A percentile compares a stretch with the other conserved stretches of the same genome.
phyloP scores from a whole-genome alignment of 2,888 invertebrate genomes.

The Netelia fuscicornis region DNA sequence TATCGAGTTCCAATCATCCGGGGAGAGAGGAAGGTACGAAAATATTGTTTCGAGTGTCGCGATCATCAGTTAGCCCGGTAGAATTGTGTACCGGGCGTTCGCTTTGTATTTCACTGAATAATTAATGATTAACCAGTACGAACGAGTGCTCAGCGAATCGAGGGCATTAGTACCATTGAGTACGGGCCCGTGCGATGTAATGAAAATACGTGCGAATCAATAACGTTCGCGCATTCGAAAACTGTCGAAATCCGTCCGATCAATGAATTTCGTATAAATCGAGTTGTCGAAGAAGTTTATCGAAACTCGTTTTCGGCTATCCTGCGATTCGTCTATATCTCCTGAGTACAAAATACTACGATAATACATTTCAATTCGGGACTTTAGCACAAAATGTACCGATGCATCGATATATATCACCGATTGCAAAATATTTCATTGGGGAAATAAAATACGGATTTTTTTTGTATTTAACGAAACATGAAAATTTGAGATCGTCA shows the following conservation, averaged over 20 bases:
- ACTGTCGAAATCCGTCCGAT: not conserved
- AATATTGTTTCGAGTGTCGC: slow-evolving; percentile 62
- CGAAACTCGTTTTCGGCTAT: not conserved
- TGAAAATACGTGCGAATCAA: slow-evolving; percentile 40
- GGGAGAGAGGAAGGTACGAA: slow-evolving; percentile 62
- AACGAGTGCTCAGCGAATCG: slow-evolving; percentile 36
- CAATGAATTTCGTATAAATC: slow-evolving; percentile 15
- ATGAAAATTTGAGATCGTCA: no score
- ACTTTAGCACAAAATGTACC: no score
- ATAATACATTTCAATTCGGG: no score
- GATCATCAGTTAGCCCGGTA: slow-evolving; percentile 52
- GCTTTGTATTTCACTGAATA: slow-evolving; percentile 52
- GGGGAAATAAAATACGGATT: no score
- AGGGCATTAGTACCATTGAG: slow-evolving; percentile 29
- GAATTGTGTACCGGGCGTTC: slow-evolving; percentile 21
- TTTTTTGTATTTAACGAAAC: no score
- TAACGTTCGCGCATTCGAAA: slow-evolving; percentile 28
- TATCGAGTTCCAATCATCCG: slow-evolving; percentile 54
- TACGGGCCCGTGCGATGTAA: slow-evolving; percentile 9
- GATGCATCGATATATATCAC: no score
- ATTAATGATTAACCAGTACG: slow-evolving; percentile 59
- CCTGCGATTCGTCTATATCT: not conserved
- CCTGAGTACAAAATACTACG: no score
- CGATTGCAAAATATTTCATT: no score
- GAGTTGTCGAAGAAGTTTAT: no score